Evolutionary conservation across 2,113 vertebrate species (phyloP), one percentile per base, ranked within the genome.

Genomic region (Rafetus swinhoei): DNA sequence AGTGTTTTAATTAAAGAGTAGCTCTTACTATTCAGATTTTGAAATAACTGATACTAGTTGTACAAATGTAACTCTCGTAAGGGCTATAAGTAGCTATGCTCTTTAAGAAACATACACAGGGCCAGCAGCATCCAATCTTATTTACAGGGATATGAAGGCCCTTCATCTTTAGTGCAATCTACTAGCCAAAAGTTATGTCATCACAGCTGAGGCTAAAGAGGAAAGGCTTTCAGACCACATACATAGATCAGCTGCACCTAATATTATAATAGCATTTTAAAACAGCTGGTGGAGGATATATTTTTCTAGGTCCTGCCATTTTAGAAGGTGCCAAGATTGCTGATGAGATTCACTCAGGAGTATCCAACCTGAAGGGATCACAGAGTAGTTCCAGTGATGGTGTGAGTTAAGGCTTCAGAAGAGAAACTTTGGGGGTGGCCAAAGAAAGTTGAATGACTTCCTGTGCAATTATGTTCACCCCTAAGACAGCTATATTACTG

Each of bases 261-360:
- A 94, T 89, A 92, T 11, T 60, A 13, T 60, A 95, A 39, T 93
- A 94, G 84, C 53, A 86, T 89, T 95, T 77, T 88, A 87, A 93
- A 59, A 89, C 55, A 65, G 81, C 4, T 94, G 35, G 25, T 79
- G 60, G 35, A 91, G 92, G 80, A 74, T 45, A 82, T 9, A 83
- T 93, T 53, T 82, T 22, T 85, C 65, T 84, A 62, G 69, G 25
- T 90, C 93, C 59, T 81, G 19, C 13, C 29, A 16, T 13, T 53
- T 11, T 94, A 83, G 91, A 95, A 15, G 11, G 45, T 24, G 24
- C 12, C 12, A 87, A 50, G 79, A 52, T 89, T 88, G 92, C 92
- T 93, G 74, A 85, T 10, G 2, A 52, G 92, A 90, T 53, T 90
- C 55, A 94, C 90, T 95, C 81, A 93, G 24, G 29, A 97, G 50